Conservation (phyloP, 2,797 vertebrate species). For the Novumbra hubbsi region DNA sequence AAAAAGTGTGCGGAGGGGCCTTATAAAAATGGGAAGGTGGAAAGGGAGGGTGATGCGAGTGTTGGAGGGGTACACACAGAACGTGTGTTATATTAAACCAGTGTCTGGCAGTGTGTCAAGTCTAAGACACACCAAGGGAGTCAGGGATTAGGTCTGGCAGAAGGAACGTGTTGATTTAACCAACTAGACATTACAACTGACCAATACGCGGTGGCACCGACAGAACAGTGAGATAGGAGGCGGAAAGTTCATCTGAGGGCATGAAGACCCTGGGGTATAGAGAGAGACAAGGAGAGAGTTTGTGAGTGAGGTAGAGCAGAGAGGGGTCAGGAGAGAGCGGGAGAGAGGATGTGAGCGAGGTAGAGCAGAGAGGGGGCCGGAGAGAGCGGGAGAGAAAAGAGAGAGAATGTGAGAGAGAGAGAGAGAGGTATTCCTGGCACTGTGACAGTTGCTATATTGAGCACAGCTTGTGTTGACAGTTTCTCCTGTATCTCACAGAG, state of each 20-base stretch:
- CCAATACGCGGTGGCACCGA: neutral
- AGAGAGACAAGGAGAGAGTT: constrained; percentile 20
- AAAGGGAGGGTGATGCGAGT: constrained; percentile 70
- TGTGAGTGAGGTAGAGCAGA: constrained; percentile 20
- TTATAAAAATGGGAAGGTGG: constrained; percentile 60
- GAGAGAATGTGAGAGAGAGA: constrained; percentile 5
- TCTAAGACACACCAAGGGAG: constrained; percentile 55
- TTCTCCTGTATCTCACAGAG: constrained; percentile 75
- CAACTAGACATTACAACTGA: neutral
- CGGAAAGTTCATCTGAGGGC: constrained; percentile 60
- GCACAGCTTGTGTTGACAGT: constrained; percentile 75
- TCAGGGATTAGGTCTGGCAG: constrained; percentile 10
- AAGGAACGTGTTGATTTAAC: neutral
- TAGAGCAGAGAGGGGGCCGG: constrained; percentile 25
- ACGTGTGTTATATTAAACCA: constrained; percentile 72
- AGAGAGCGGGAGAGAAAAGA: neutral
- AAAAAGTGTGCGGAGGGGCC: constrained; percentile 59
- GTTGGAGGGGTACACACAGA: constrained; percentile 62
- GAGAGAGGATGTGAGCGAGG: constrained; percentile 43
- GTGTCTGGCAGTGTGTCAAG: constrained; percentile 63
- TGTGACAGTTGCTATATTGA: constrained; percentile 79
- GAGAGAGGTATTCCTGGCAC: constrained; percentile 67
- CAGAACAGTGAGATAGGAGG: constrained; percentile 21
- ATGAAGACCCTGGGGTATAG: constrained; percentile 10
- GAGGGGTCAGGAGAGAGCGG: constrained; percentile 22